These are phyloP conservation scores for Zaprionus taronus DNA, from an alignment of 1,140 invertebrate genomes.

Conservation along the genomic window DNA sequence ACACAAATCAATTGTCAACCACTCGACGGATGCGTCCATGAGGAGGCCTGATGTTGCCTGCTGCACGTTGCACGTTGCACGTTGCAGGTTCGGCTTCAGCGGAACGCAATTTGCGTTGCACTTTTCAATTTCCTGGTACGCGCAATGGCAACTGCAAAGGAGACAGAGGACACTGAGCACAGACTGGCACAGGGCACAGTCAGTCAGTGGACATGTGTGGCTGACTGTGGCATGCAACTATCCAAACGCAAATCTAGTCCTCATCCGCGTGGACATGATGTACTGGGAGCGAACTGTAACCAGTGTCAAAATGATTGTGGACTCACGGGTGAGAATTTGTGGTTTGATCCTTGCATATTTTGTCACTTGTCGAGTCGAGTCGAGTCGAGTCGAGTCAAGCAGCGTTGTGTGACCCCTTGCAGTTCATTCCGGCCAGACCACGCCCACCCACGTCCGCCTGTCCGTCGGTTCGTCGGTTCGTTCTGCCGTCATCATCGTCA, in stretches of 20 bases:
- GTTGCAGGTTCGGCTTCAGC: conserved; percentile 37
- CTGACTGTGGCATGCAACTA: conserved; percentile 64
- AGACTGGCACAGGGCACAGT: neutral
- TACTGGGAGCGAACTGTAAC: conserved; percentile 51
- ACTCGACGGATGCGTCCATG: conserved; percentile 59
- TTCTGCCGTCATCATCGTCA: conserved; percentile 23
- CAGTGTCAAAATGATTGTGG: conserved; percentile 83
- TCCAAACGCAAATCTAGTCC: conserved; percentile 76
- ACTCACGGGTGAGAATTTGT: conserved; percentile 82
- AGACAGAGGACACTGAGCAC: neutral
- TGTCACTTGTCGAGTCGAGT: conserved; percentile 68
- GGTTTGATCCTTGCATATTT: conserved; percentile 83
- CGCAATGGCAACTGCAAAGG: conserved; percentile 38
- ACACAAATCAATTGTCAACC: conserved; percentile 81
- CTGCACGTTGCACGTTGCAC: conserved; percentile 10
- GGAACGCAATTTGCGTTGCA: conserved; percentile 81
- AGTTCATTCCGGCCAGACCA: neutral
- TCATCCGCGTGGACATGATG: conserved; percentile 24
- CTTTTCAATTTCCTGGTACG: conserved; percentile 74
- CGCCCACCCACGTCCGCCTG: neutral
- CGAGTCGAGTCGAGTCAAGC: neutral
- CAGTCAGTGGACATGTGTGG: conserved; percentile 17
- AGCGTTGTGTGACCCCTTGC: neutral
- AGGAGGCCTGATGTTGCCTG: neutral
- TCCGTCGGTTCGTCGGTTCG: conserved; percentile 4